These are phyloP conservation scores for Hafferia zeledoni DNA, from an alignment of 2,797 vertebrate genomes.

Conservation along the genomic window DNA sequence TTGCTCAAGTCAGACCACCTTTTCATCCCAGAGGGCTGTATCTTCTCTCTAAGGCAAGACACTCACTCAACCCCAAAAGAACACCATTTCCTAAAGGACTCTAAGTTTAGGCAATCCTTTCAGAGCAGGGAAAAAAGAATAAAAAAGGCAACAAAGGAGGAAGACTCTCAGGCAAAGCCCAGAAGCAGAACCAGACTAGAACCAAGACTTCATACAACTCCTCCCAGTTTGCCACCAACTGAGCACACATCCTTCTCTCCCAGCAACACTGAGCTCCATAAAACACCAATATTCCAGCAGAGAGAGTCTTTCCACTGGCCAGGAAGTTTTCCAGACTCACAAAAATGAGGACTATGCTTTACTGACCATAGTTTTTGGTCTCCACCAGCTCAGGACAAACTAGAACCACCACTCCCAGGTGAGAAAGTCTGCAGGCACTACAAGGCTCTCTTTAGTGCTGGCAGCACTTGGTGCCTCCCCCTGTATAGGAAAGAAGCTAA, in stretches of 20 bases:
- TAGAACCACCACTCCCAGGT: background rate
- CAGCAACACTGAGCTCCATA: background rate
- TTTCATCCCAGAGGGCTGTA: background rate
- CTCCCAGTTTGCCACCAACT: background rate
- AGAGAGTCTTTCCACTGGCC: background rate
- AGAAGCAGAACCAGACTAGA: background rate
- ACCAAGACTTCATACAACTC: background rate
- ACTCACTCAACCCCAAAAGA: background rate
- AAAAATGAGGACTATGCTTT: fast-evolving
- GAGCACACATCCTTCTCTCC: background rate
- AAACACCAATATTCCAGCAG: background rate
- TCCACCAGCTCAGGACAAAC: background rate
- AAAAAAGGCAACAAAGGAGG: background rate
- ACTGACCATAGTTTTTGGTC: background rate
- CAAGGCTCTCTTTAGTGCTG: background rate
- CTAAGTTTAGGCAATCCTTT: background rate
- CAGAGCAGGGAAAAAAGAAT: background rate
- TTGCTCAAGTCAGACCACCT: background rate
- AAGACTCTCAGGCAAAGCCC: background rate
- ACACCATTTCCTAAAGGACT: background rate
- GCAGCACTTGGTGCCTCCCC: background rate
- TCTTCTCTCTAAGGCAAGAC: background rate
- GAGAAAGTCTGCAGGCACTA: background rate
- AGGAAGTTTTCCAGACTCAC: background rate
- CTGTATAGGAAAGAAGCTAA: constrained; percentile 29